phyloP scores from a whole-genome alignment of 2,888 invertebrate species.

The Ectemnius lituratus region DNA sequence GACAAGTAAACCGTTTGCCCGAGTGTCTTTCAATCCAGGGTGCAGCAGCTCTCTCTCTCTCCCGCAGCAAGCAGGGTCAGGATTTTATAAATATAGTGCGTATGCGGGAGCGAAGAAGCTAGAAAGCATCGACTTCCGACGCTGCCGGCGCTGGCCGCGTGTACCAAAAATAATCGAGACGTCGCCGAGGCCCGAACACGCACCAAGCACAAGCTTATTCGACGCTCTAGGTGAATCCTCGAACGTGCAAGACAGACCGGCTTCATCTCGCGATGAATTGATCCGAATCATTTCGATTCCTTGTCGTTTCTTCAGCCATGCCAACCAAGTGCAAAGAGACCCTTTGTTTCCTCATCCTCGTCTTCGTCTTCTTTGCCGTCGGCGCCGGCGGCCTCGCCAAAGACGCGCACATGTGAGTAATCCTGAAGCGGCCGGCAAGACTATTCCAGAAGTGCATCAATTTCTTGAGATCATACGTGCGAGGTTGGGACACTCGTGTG shows the following conservation, averaged over 20 bases:
- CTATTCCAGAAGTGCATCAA: no score
- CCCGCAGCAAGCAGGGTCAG: constrained; percentile 15
- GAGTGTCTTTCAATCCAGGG: not conserved
- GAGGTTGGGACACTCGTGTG: no score
- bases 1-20: not conserved
- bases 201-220: constrained; percentile 18
- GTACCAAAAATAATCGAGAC: constrained; percentile 71
- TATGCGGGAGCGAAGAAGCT: constrained; percentile 32
- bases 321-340: not conserved
- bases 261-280: constrained; percentile 21
- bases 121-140: constrained; percentile 37
- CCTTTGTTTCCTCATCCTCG: constrained; percentile 1
- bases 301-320: constrained; percentile 11
- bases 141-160: constrained; percentile 51
- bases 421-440: no score
- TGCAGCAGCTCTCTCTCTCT: not conserved
- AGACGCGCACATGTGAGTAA: constrained; percentile 54
- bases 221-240: constrained; percentile 23
- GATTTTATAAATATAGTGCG: constrained; percentile 69
- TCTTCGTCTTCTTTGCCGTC: constrained; percentile 29
- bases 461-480: no score
- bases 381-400: constrained; percentile 45
- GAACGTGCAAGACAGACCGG: not conserved
- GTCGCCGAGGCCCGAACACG: constrained; percentile 20
- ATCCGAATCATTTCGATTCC: not conserved